Evolutionary conservation across 2,888 invertebrate genomes (phyloP), one percentile per base, ranked within the genome.

Genomic region (Caenorhabditis sp.): DNA sequence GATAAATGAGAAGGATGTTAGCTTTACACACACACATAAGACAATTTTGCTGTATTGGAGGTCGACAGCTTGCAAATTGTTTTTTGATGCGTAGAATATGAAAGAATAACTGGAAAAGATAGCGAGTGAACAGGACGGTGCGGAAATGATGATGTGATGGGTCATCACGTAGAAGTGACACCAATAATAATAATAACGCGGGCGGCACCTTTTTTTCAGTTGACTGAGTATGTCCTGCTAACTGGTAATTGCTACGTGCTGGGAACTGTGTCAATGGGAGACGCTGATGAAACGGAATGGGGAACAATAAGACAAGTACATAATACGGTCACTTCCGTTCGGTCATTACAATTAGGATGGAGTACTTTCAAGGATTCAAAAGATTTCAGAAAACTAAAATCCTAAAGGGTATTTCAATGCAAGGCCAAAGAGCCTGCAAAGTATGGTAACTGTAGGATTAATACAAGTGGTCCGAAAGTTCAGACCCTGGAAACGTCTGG

Each of bases 171-270:
- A 22, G 27, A 58, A 50, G 50, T 59, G 59, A 53, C 52, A 59
- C 52, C 22, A 59, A 59, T 59, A 70, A 52, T 68, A 52, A 45
- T 52, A 50, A 52, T 52, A 53, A 53, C 32, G 35, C n/a, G 37
- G 59, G 2, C 35, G 48, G 35, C 68, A 43, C 9, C 46, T 39
- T 56, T 65, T 68, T 70, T 70, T 70, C 70, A 70, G 70, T 59
- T 70, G 58, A 70, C 45, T 70, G 70, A 32, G 46, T 59, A 32
- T 70, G 37, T 68, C 53, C 46, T 59, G 53, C 53, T 59, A 70
- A 70, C 70, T 70, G 70, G 70, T 70, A 70, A 70, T 70, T 70
- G 70, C 41, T 53, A 59, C 17, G 52, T 70, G 8, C 15, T 70
- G 59, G 24, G 70, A 70, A 70, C 59, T 45, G 59, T 70, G 70